Conservation (phyloP, 2,797 vertebrate genomes). For the Clarias laeviceps region DNA sequence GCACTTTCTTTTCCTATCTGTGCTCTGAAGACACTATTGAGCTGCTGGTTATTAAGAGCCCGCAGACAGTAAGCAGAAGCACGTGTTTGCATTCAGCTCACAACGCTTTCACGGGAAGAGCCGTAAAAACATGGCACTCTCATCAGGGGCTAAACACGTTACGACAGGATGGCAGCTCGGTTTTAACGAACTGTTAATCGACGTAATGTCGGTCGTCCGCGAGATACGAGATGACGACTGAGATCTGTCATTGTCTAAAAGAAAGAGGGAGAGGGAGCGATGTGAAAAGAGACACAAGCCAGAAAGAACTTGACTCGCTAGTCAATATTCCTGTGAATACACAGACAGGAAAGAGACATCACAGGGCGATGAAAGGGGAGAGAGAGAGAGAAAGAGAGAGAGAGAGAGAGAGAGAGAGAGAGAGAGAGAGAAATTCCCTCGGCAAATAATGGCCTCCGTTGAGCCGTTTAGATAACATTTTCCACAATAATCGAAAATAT, state of each 20-base stretch:
- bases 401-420: not conserved
- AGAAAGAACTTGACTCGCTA: conserved; percentile 9
- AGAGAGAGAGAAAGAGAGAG: not conserved
- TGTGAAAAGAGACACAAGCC: conserved; percentile 13
- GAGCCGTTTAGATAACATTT: conserved; percentile 22
- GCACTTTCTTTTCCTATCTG: conserved; percentile 31
- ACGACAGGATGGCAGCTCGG: not conserved
- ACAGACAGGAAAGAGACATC: conserved; percentile 28
- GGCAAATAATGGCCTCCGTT: conserved; percentile 15
- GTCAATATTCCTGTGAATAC: conserved; percentile 20
- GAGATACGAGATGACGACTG: not conserved
- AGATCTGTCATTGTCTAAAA: conserved; percentile 8
- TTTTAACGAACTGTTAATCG: conserved; percentile 39
- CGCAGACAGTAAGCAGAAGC: conserved; percentile 30
- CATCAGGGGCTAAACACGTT: conserved; percentile 5
- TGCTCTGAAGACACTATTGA: conserved; percentile 50
- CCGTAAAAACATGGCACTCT: conserved; percentile 25
- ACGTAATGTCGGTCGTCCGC: not conserved
- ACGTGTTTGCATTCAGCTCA: conserved; percentile 24
- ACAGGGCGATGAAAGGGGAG: conserved; percentile 5
- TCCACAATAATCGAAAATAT: conserved; percentile 20
- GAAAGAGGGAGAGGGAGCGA: not conserved
- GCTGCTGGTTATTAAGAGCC: conserved; percentile 51
- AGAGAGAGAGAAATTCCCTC: conserved; percentile 4
- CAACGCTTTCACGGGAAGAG: not conserved